Percentiles rank a stretch among this genome's conserved stretches.
phyloP scores from a whole-genome alignment of 2,113 vertebrate genomes.

The Himantopus leucocephalus region DNA sequence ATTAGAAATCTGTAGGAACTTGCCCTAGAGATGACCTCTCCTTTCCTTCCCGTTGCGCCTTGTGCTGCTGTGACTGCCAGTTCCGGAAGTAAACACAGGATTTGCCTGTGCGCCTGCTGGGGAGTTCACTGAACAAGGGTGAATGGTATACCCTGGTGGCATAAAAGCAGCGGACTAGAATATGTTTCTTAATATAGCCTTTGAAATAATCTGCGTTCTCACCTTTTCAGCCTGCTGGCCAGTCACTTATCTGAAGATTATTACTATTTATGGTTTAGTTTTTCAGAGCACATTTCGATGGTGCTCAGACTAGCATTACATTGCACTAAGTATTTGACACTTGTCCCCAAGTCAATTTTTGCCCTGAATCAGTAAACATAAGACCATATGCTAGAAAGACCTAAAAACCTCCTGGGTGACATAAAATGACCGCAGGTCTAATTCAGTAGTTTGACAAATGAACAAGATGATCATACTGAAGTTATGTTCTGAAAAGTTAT shows the following conservation, averaged over 20 bases:
- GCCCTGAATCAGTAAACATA: neutral
- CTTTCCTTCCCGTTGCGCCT: neutral
- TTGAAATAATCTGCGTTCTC: neutral
- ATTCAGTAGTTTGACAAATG: neutral
- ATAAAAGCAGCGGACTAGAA: neutral
- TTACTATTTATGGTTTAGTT: neutral
- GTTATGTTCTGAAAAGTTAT: neutral
- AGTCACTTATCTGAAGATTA: neutral
- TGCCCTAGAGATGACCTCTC: neutral
- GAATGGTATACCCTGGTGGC: accelerated
- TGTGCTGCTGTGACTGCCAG: neutral
- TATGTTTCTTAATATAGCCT: neutral
- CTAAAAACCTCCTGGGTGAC: neutral
- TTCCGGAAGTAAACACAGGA: neutral
- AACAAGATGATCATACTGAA: neutral
- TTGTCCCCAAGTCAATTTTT: neutral
- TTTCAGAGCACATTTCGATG: neutral
- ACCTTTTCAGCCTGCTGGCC: neutral
- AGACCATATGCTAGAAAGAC: neutral
- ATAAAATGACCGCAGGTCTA: neutral
- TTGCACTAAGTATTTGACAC: neutral
- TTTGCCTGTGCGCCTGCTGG: neutral
- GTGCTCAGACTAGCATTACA: neutral
- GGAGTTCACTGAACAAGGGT: neutral
- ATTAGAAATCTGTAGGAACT: neutral